These are phyloP conservation scores for Tetragonula carbonaria DNA, from an alignment of 2,888 invertebrate species.

Conservation along the genomic window DNA sequence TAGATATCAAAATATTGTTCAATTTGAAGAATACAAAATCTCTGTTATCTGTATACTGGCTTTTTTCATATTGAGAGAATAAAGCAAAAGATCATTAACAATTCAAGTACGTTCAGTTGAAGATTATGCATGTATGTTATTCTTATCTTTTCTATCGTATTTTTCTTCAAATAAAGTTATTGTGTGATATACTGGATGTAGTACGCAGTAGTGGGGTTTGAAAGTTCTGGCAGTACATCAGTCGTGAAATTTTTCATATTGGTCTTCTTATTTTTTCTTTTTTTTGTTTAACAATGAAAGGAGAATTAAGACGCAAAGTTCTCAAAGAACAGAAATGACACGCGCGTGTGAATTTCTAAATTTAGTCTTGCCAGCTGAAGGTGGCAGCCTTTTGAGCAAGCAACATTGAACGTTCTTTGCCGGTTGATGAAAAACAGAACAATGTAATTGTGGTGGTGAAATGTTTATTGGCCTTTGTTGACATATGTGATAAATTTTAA, in stretches of 20 bases:
- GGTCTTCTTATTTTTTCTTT: conserved; percentile 5
- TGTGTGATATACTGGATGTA: neutral
- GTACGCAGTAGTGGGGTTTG: neutral
- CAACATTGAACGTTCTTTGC: conserved; percentile 27
- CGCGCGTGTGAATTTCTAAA: conserved; percentile 42
- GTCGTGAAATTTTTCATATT: conserved; percentile 14
- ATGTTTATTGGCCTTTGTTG: conserved; percentile 29
- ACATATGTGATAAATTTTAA: conserved; percentile 9
- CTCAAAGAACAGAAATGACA: conserved; percentile 35
- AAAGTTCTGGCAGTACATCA: neutral
- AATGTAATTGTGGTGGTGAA: conserved; percentile 9
- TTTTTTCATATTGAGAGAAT: neutral
- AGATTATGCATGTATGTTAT: neutral
- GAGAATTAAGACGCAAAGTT: neutral
- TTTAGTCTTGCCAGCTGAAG: conserved; percentile 34
- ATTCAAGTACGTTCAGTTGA: neutral
- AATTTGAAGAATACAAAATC: neutral
- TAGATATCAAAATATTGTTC: neutral
- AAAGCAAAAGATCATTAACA: neutral
- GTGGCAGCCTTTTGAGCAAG: conserved; percentile 24
- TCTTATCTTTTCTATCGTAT: neutral
- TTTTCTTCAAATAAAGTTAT: neutral
- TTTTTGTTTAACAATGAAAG: conserved; percentile 27
- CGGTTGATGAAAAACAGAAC: conserved; percentile 29
- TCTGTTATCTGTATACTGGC: too few species aligned